A percentile compares a stretch with the other conserved stretches of the same genome.
phyloP scores from a whole-genome alignment of 2,113 vertebrate species.

The Ictidomys tridecemlineatus region DNA sequence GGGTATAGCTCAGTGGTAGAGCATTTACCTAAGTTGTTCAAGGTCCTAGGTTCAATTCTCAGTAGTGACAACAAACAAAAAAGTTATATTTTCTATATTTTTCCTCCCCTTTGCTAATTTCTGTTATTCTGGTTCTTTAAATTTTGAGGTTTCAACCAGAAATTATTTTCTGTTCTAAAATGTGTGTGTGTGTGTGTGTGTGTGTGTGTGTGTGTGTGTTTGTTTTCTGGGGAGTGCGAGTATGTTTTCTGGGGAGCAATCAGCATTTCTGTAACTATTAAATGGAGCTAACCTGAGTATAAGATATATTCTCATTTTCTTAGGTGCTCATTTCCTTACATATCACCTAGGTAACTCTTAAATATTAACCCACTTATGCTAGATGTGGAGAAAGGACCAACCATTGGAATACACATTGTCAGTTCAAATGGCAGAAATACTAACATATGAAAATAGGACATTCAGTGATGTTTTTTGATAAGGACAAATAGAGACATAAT shows the following conservation, averaged over 20 bases:
- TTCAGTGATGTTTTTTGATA: neutral
- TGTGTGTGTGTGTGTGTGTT: no score
- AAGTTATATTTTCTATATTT: neutral
- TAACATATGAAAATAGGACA: neutral
- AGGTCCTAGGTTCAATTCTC: neutral
- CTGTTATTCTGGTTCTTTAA: slow-evolving; percentile 7
- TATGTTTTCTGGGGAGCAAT: neutral
- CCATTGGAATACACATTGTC: neutral
- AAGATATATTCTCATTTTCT: neutral
- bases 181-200: neutral
- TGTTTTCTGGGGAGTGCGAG: neutral
- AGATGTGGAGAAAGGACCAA: neutral
- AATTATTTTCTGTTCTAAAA: neutral
- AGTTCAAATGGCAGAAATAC: neutral
- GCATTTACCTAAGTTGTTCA: neutral
- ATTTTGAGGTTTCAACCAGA: neutral
- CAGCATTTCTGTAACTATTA: neutral
- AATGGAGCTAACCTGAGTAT: neutral
- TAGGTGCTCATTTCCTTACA: neutral
- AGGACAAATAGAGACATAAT: neutral
- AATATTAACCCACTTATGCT: neutral
- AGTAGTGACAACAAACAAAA: neutral
- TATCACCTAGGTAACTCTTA: neutral
- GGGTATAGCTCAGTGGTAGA: neutral
- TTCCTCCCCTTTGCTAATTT: neutral